phyloP scores from a whole-genome alignment of 1,140 invertebrate genomes.

The Adelges cooleyi region DNA sequence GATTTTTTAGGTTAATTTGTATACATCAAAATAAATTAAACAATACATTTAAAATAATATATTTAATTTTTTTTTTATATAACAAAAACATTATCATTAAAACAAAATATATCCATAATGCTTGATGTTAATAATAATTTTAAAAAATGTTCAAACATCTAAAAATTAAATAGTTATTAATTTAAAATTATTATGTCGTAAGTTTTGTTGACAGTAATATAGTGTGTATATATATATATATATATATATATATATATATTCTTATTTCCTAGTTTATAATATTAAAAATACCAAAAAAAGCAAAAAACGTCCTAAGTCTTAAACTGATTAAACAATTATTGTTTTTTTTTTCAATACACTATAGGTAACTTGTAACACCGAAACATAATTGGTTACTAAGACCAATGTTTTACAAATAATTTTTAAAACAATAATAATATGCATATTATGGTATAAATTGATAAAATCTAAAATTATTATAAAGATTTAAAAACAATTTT shows the following conservation, averaged over 20 bases:
- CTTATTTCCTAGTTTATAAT: background rate
- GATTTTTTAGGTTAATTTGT: too few relatives aligned
- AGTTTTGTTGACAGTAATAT: background rate
- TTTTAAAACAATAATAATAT: slow-evolving; percentile 4
- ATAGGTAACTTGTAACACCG: slow-evolving; percentile 27
- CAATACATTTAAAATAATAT: slow-evolving; percentile 2
- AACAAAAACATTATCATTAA: slow-evolving; percentile 22
- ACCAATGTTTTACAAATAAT: slow-evolving; percentile 12
- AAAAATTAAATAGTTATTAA: slow-evolving; percentile 2
- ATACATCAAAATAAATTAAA: too few relatives aligned
- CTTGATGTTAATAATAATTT: slow-evolving; percentile 1
- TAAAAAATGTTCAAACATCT: slow-evolving; percentile 3
- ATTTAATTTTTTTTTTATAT: slow-evolving; percentile 6
- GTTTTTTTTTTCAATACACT: slow-evolving; percentile 8
- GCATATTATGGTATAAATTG: background rate
- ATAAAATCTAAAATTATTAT: background rate
- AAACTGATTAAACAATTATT: slow-evolving; percentile 15
- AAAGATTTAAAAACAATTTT: slow-evolving; percentile 11
- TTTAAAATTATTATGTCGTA: background rate
- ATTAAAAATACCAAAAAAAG: slow-evolving; percentile 16
- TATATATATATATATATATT: background rate
- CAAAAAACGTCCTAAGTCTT: slow-evolving; percentile 6
- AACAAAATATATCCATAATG: slow-evolving; percentile 7
- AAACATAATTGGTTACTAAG: background rate
- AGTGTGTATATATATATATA: slow-evolving; percentile 2